A percentile compares a stretch with the other conserved stretches of the same genome.
phyloP scores from a whole-genome alignment of 2,113 vertebrate genomes.

The Myrmophylax atrothorax region DNA sequence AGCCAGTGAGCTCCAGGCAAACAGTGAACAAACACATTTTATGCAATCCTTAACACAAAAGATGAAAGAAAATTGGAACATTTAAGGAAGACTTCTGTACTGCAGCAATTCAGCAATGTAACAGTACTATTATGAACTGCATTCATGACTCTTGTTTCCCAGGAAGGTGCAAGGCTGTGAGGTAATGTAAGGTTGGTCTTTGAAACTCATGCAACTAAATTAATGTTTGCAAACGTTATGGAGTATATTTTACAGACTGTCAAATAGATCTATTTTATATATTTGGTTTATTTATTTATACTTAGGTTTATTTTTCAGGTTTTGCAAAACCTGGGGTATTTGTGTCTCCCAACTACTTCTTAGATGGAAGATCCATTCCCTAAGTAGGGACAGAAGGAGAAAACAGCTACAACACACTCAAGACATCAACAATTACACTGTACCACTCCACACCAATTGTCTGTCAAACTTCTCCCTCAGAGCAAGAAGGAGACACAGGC shows the following conservation, averaged over 20 bases:
- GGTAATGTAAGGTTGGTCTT: background rate
- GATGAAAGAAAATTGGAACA: background rate
- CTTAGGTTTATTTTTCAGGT: background rate
- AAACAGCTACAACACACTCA: background rate
- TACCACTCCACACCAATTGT: background rate
- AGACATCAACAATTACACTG: background rate
- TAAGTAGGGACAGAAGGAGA: background rate
- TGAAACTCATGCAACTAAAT: background rate
- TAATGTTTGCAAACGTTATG: background rate
- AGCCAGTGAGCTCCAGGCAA: background rate
- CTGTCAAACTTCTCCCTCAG: background rate
- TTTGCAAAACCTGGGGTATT: background rate
- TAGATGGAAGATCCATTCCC: background rate
- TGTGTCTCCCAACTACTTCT: background rate
- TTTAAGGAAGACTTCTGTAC: background rate
- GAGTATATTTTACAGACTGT: background rate
- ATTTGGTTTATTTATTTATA: background rate
- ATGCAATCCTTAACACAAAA: background rate
- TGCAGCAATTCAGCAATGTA: background rate
- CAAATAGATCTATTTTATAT: background rate
- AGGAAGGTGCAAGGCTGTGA: background rate
- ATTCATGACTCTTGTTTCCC: background rate
- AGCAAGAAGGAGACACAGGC: background rate
- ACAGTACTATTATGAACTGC: background rate
- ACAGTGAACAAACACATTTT: background rate